These are phyloP conservation scores for Hephaestus fuliginosus DNA, from an alignment of 2,797 vertebrate species.

Conservation along the genomic window DNA sequence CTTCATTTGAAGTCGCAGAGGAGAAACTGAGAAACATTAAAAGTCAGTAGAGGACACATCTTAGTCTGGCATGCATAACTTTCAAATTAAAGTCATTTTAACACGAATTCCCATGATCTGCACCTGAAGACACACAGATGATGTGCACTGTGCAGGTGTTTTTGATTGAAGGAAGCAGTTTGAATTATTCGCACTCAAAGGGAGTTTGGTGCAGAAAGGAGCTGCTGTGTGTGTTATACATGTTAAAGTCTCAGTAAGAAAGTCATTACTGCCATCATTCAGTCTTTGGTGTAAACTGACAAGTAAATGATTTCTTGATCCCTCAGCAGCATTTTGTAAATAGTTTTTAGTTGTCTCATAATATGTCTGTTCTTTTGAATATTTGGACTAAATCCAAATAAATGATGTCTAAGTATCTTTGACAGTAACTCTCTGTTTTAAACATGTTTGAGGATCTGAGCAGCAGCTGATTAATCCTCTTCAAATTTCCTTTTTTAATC, in stretches of 20 bases:
- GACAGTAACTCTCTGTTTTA: too few species aligned
- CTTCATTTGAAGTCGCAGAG: rapidly evolving
- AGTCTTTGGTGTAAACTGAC: too few species aligned
- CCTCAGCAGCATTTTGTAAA: too few species aligned
- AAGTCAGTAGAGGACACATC: rapidly evolving
- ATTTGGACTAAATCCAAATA: neutral
- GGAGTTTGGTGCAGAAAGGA: neutral
- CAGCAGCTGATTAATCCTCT: neutral
- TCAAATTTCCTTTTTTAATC: too few species aligned
- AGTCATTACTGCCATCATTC: too few species aligned
- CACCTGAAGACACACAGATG: too few species aligned
- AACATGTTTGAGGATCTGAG: neutral
- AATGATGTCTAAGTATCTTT: neutral
- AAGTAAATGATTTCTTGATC: neutral
- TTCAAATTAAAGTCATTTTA: neutral
- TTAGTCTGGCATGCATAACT: neutral
- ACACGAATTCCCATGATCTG: too few species aligned
- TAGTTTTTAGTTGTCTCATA: neutral
- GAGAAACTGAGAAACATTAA: rapidly evolving
- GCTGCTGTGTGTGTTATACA: too few species aligned
- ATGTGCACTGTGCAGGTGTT: too few species aligned
- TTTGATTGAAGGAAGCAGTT: too few species aligned
- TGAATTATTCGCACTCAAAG: too few species aligned
- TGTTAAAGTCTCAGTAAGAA: too few species aligned
- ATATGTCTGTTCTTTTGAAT: neutral